These are phyloP conservation scores for Pocillopora damicornis DNA, from an alignment of 64 coral and sea anemone genomes.

Conservation along the genomic window DNA sequence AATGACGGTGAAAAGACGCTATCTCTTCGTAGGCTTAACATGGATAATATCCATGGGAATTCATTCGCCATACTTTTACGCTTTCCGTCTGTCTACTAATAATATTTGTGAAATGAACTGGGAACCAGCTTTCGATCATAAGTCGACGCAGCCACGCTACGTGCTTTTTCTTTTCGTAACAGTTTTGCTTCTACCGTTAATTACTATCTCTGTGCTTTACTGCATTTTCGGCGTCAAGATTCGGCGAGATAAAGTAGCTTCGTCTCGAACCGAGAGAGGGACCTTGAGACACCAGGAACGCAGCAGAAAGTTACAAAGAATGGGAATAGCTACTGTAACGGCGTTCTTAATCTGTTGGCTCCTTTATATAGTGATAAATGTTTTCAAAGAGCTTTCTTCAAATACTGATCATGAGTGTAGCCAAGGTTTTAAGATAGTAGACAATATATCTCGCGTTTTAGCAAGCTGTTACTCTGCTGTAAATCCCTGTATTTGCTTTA, in stretches of 20 bases:
- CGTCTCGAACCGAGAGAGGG: background rate
- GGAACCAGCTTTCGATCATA: background rate
- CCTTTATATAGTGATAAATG: too few species aligned
- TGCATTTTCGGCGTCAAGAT: background rate
- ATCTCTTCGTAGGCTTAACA: background rate
- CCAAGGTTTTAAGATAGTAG: too few species aligned
- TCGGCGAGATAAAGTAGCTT: conserved; percentile 22
- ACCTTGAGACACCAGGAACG: background rate
- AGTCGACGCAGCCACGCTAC: background rate
- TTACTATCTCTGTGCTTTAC: conserved; percentile 1
- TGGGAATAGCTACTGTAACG: too few species aligned
- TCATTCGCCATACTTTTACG: conserved; percentile 29
- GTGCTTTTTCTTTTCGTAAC: background rate
- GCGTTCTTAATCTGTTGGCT: too few species aligned
- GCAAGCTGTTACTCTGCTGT: too few species aligned
- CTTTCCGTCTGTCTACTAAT: background rate
- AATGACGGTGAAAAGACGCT: conserved; percentile 30
- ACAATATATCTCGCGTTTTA: too few species aligned
- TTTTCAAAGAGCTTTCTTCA: too few species aligned
- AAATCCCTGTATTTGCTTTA: too few species aligned
- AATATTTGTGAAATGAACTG: background rate
- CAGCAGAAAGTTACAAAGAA: conserved; percentile 9
- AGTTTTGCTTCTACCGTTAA: conserved; percentile 22
- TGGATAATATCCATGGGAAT: conserved; percentile 29
- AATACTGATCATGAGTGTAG: too few species aligned